Evolutionary conservation across 2,113 vertebrate genomes (phyloP).

Genomic region (Cheilinus undulatus): DNA sequence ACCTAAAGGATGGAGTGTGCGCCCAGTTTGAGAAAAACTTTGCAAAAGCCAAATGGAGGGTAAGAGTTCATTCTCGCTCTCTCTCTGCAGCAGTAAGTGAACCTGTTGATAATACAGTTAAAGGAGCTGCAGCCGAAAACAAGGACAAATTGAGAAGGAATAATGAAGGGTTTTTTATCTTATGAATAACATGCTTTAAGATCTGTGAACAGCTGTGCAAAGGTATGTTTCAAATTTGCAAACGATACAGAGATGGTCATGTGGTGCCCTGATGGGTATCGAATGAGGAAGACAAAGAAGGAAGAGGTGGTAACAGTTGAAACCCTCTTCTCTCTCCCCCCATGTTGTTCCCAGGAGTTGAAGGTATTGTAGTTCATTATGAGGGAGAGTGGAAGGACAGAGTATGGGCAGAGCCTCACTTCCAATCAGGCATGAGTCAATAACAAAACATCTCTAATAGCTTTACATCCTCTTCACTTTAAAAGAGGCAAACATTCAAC

Average conservation of each 20-base stretch:
- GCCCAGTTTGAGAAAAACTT: constrained; percentile 92
- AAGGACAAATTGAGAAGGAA: neutral
- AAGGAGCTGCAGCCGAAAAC: neutral
- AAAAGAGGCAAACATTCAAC: neutral
- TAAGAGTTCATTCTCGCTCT: constrained; percentile 65
- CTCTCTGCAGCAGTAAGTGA: neutral
- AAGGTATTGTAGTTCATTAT: constrained; percentile 84
- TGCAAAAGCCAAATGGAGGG: constrained; percentile 91
- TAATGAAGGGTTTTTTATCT: neutral
- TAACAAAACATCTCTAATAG: constrained; percentile 34
- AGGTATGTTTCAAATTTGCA: constrained; percentile 39
- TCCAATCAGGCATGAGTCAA: constrained; percentile 62
- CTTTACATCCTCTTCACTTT: constrained; percentile 20
- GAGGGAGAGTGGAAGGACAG: constrained; percentile 72
- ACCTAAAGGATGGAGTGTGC: constrained; percentile 88
- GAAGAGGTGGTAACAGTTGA: constrained; percentile 71
- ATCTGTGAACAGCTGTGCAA: constrained; percentile 32
- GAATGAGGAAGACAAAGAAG: constrained; percentile 51
- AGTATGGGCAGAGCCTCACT: constrained; percentile 69
- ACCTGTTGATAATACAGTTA: no score
- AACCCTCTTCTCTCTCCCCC: constrained; percentile 81
- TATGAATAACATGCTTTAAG: constrained; percentile 21
- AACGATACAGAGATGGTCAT: constrained; percentile 29
- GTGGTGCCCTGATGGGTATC: constrained; percentile 38
- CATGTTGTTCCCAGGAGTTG: constrained; percentile 85